phyloP scores from a whole-genome alignment of 2,113 vertebrate species.

The Grammomys surdaster region DNA sequence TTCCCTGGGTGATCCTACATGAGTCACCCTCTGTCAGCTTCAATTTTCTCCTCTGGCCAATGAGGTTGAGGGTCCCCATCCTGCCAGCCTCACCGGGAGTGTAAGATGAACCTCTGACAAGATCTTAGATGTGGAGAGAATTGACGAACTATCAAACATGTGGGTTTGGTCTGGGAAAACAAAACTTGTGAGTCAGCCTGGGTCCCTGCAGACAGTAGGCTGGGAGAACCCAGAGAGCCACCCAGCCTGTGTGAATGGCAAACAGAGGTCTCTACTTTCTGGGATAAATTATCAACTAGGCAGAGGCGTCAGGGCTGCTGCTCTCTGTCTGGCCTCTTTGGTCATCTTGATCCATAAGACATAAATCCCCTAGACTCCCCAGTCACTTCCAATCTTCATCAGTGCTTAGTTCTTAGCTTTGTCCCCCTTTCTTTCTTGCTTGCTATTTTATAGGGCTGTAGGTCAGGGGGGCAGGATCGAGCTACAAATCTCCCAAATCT shows the following conservation, averaged over 20 bases:
- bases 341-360: conserved; percentile 72
- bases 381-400: conserved; percentile 81
- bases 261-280: conserved; percentile 69
- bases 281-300: conserved; percentile 78
- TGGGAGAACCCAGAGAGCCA: conserved; percentile 44
- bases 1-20: conserved; percentile 3
- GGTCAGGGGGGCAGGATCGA: conserved; percentile 71
- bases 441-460: conserved; percentile 79
- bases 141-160: conserved; percentile 43
- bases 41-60: conserved; percentile 57
- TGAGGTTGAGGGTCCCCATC: not conserved
- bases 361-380: conserved; percentile 75
- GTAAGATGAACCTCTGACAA: conserved; percentile 58
- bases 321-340: conserved; percentile 79
- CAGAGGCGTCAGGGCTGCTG: conserved; percentile 81
- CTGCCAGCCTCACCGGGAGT: conserved; percentile 3
- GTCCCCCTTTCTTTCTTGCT: conserved; percentile 59
- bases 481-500: conserved; percentile 75
- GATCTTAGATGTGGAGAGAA: conserved; percentile 59
- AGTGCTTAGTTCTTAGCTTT: conserved; percentile 77
- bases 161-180: conserved; percentile 70
- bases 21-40: conserved; percentile 54
- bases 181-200: conserved; percentile 58
- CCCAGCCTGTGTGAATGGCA: conserved; percentile 49
- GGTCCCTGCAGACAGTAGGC: conserved; percentile 17